Base-by-base conservation (phyloP, 2,888 invertebrate genomes). In the Microctonus brassicae region DNA sequence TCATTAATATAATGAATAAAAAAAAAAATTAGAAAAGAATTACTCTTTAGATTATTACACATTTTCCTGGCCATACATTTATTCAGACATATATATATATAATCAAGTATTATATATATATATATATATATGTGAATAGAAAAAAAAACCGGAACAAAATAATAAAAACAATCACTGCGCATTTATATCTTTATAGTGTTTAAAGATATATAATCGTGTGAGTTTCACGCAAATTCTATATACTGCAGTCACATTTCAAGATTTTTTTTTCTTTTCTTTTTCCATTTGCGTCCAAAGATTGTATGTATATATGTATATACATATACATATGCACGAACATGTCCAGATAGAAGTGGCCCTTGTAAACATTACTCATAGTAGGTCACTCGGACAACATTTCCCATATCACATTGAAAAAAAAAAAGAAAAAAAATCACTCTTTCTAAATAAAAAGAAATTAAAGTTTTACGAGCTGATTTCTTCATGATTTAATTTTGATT, bases 341-440 rank as follows among this genome's bases (percentile, higher is more conserved):
- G n/a, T 42, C 13, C 4, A 42, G 5, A 17, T 47, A 1, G 17
- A 47, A 47, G 17, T 17, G 9, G 17, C 47, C 17, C 17, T 47
- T 47, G 47, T 17, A 6, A 26, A 29, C 24, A 26, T 24, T 24
- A 26, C 13, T 42, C 10, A 36, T 13, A 62, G 42, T 62, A 24
- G 62, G 39, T 62, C 62, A 62, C 39, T 42, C 62, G 42, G 26
- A 62, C 39, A 11, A 61, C 39, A 62, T 62, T 62, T 47, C 17
- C 42, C 24, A 62, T 62, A 62, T 42, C 26, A 24, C 24, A 55
- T 55, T n/a, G 26, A 24, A 55, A n/a, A n/a, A 26, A 17, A 47
- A 17, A 47, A 24, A 55, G 7, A n/a, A 26, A 17, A 47, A 60
- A 33, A 10, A 22, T 60, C 33, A n/a, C 47, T 47, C 20, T 20